These are phyloP conservation scores for Ichneumoninae sp. DNA, from an alignment of 2,888 invertebrate genomes.

Conservation along the genomic window DNA sequence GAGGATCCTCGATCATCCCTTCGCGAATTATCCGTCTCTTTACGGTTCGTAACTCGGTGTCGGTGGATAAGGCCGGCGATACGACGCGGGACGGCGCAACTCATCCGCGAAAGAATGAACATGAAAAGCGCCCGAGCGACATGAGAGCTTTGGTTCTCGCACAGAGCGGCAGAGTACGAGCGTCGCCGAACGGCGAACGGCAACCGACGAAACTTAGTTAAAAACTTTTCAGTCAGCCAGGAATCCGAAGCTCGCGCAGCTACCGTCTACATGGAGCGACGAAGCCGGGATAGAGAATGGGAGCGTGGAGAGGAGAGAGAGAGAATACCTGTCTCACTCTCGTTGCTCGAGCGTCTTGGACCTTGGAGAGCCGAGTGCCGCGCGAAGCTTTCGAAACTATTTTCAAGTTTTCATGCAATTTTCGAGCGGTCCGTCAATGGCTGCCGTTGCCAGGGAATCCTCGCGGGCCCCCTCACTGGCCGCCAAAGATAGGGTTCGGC, in stretches of 20 bases:
- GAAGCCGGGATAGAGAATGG: constrained; percentile 58
- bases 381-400: constrained; percentile 76
- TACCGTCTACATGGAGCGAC: constrained; percentile 67
- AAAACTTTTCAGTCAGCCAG: constrained; percentile 82
- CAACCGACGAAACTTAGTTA: constrained; percentile 81
- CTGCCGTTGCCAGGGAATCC: constrained; percentile 36
- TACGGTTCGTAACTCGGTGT: constrained; percentile 58
- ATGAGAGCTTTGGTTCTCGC: constrained; percentile 64
- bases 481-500: background rate
- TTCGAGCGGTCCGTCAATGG: constrained; percentile 75
- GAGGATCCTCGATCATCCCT: constrained; percentile 48
- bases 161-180: constrained; percentile 22
- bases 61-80: constrained; percentile 27
- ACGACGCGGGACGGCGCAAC: constrained; percentile 49
- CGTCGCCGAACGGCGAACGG: constrained; percentile 61
- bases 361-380: constrained; percentile 58
- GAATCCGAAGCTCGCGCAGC: constrained; percentile 77
- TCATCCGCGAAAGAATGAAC: constrained; percentile 78
- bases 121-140: constrained; percentile 75
- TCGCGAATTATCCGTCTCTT: constrained; percentile 55
- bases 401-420: constrained; percentile 80
- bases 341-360: constrained; percentile 55
- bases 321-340: constrained; percentile 43
- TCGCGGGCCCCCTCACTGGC: background rate
- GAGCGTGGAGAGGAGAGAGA: constrained; percentile 25